Evolutionary conservation across 2,888 invertebrate species (phyloP), one percentile per base, ranked within the genome.

Genomic region (Tachina lurida): DNA sequence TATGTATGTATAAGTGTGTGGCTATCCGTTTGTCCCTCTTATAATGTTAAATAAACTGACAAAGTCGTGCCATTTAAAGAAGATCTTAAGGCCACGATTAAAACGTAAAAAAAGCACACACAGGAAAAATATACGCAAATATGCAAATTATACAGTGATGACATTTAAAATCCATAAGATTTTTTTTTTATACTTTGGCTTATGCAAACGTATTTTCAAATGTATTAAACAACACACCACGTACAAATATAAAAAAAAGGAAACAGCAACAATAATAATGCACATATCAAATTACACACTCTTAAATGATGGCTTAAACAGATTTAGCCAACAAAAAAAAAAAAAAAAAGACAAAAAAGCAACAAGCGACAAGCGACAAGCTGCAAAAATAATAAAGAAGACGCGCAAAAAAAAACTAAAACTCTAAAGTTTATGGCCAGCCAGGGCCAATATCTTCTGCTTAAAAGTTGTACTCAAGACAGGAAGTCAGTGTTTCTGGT

Each of bases 111-210:
- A 67, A 74, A 52, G 41, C 15, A 62, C 45, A 58, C 19, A 56
- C 41, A 76, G 45, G 86, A 49, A 70, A 76, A 31, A 31, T 31
- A 77, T 63, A 76, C 74, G 73, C 77, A 79, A 87, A 84, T 87
- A 88, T 88, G 87, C 88, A 87, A 88, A 88, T 88, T 87, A 87
- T 58, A 79, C 70, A 76, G 84, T 87, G 85, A 85, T 85, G 87
- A 87, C 88, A 86, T 82, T 84, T 78, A 84, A 84, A 81, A 84
- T 68, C 84, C 78, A 84, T 81, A 84, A 80, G 60, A 78, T 70
- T 74, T 68, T 77, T 52, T 60, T 65, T 58, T 76, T 70, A 31
- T 31, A 31, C 31, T 31, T 7, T 31, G 0, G 31, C 52, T 63
- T 41, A 74, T 31, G 31, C 31, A 31, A 31, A 31, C 31, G 31